phyloP scores from a whole-genome alignment of 2,113 vertebrate species.

The Peromyscus polionotus region DNA sequence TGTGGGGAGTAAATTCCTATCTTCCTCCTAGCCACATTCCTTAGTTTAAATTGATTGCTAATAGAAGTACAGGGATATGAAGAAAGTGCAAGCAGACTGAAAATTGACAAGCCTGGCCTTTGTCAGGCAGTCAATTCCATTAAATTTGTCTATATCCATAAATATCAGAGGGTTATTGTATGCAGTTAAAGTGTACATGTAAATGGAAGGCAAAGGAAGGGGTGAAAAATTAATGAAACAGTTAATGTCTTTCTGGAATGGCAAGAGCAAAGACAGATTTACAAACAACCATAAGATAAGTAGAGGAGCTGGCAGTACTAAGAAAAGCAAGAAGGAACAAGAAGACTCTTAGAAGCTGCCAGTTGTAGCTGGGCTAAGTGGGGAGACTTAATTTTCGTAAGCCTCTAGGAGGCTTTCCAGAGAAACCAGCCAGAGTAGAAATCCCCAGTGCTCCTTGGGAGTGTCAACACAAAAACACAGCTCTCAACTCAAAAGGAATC shows the following conservation, averaged over 20 bases:
- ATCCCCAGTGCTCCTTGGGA: not conserved
- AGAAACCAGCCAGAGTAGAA: not conserved
- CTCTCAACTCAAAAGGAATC: not conserved
- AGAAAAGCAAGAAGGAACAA: not conserved
- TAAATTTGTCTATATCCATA: not conserved
- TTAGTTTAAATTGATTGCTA: not conserved
- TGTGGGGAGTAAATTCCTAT: not conserved
- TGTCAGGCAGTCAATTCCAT: not conserved
- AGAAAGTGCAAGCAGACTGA: not conserved
- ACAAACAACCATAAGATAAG: not conserved
- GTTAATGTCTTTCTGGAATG: not conserved
- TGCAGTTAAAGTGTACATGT: not conserved
- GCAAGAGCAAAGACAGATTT: not conserved
- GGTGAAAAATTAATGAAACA: not conserved
- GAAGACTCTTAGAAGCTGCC: not conserved
- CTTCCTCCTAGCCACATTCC: not conserved
- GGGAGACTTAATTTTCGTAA: not conserved
- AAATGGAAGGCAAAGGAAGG: not conserved
- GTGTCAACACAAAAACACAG: not conserved
- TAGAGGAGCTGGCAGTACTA: too few relatives aligned
- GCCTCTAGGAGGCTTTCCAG: not conserved
- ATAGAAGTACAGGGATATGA: not conserved
- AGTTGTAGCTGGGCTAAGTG: too few relatives aligned
- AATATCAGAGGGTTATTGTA: not conserved
- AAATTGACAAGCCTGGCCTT: not conserved